Percentiles rank a stretch among this genome's conserved stretches.
phyloP scores from a whole-genome alignment of 2,113 vertebrate species.

The Aspidoscelis tigris region DNA sequence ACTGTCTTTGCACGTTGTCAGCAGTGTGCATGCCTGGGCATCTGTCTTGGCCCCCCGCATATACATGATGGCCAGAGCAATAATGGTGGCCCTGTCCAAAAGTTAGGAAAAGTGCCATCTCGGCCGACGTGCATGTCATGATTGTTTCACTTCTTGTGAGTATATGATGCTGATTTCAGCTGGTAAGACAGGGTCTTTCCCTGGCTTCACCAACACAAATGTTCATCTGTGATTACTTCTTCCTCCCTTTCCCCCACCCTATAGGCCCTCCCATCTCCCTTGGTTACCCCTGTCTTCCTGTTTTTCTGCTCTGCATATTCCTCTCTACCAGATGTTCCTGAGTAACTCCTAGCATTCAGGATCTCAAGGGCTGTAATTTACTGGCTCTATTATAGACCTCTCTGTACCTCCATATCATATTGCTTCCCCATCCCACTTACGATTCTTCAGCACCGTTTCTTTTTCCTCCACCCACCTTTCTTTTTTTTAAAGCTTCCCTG shows the following conservation, averaged over 20 bases:
- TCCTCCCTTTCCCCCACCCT: no score
- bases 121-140: no score
- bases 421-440: neutral
- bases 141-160: neutral
- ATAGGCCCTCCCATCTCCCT: neutral
- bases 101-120: no score
- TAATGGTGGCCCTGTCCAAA: no score
- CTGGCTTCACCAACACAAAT: neutral
- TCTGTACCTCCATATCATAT: neutral
- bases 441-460: conserved; percentile 13
- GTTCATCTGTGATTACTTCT: neutral
- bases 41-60: no score
- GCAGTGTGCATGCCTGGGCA: no score
- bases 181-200: no score
- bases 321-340: neutral
- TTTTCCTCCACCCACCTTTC: neutral
- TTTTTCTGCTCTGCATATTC: neutral
- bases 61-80: no score
- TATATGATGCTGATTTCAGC: no score
- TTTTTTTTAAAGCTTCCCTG: neutral
- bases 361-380: no score
- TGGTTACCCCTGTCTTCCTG: neutral
- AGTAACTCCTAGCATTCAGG: no score
- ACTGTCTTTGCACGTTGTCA: no score
- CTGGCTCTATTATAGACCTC: neutral